These are phyloP conservation scores for Achatina immaculata DNA, from an alignment of 1,140 invertebrate species.

Conservation along the genomic window DNA sequence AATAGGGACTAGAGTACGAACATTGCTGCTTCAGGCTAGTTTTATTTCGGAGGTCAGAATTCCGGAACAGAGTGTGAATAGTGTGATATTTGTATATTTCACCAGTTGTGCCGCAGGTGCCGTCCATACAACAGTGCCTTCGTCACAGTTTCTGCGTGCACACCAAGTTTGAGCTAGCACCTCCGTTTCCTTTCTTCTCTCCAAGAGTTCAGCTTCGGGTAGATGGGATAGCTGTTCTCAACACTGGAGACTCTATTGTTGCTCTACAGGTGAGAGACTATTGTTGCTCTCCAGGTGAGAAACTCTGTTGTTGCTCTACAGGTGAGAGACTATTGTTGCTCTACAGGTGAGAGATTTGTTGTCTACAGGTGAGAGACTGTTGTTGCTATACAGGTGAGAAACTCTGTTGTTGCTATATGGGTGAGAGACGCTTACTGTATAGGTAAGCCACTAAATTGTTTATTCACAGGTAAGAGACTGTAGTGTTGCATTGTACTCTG, in stretches of 20 bases:
- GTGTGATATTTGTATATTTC: too few relatives aligned
- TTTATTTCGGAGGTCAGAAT: too few relatives aligned
- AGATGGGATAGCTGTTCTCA: constrained; percentile 78
- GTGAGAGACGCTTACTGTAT: too few relatives aligned
- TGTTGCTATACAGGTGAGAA: constrained; percentile 75
- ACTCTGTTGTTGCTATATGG: too few relatives aligned
- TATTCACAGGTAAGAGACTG: too few relatives aligned
- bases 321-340: constrained; percentile 72
- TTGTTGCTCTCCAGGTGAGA: constrained; percentile 80
- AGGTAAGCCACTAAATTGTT: too few relatives aligned
- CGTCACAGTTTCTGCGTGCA: constrained; percentile 80
- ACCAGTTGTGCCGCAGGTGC: constrained; percentile 36
- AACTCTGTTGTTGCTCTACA: constrained; percentile 79
- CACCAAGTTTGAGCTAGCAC: constrained; percentile 79
- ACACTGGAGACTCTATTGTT: constrained; percentile 81
- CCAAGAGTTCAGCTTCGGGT: constrained; percentile 77
- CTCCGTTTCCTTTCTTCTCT: constrained; percentile 78
- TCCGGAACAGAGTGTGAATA: too few relatives aligned
- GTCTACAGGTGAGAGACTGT: constrained; percentile 71
- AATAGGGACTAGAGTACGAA: too few relatives aligned
- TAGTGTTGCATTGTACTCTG: too few relatives aligned
- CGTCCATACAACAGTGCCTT: constrained; percentile 72
- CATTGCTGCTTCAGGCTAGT: too few relatives aligned
- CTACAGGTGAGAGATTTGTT: constrained; percentile 82
- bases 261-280: constrained; percentile 71